Evolutionary conservation across 2,113 vertebrate genomes (phyloP).

Genomic region (Columbina picui): DNA sequence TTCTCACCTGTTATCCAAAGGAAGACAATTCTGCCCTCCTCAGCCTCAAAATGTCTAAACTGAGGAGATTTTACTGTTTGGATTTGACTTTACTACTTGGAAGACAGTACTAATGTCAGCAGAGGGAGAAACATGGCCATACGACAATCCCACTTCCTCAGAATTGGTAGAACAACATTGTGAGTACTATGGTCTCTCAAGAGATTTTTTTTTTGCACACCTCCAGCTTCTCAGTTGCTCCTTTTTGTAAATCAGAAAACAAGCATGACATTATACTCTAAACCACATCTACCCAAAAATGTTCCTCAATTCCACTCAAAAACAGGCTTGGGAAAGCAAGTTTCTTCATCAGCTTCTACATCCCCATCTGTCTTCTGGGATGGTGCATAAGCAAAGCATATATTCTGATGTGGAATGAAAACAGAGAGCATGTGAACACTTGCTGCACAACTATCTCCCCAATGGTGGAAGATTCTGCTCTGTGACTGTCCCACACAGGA

Average conservation of each 20-base stretch:
- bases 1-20: not conserved
- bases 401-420: not conserved
- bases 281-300: not conserved
- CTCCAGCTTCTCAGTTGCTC: not conserved
- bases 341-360: not conserved
- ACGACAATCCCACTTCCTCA: not conserved
- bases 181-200: not conserved
- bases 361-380: not conserved
- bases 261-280: not conserved
- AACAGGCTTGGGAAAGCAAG: not conserved
- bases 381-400: not conserved
- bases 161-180: accelerated
- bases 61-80: not conserved
- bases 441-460: not conserved
- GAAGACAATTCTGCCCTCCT: not conserved
- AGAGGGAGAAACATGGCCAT: not conserved
- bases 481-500: not conserved
- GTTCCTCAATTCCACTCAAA: not conserved
- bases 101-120: not conserved
- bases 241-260: not conserved
- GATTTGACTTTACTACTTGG: not conserved
- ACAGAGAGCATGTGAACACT: not conserved
- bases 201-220: not conserved
- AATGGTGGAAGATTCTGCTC: not conserved
- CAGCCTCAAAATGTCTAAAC: not conserved